phyloP scores from a whole-genome alignment of 2,113 vertebrate species.

The Abramis brama region DNA sequence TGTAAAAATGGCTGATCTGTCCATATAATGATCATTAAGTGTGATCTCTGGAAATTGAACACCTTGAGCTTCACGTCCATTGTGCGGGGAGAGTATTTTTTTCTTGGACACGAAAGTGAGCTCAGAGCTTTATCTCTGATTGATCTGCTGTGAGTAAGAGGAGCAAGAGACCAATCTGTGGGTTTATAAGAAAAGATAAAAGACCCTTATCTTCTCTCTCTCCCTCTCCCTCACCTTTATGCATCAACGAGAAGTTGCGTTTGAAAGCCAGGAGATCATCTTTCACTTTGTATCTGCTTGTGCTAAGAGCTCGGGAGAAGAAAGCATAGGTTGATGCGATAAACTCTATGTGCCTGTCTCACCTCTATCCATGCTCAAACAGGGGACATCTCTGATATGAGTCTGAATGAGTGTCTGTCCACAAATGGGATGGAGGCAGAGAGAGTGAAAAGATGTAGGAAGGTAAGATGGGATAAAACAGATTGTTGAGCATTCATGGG shows the following conservation, averaged over 20 bases:
- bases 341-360: constrained; percentile 12
- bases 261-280: constrained; percentile 8
- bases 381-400: constrained; percentile 19
- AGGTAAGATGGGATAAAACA: constrained; percentile 44
- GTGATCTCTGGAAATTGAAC: constrained; percentile 22
- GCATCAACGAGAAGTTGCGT: not conserved
- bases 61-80: not conserved
- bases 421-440: not conserved
- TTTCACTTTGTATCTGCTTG: constrained; percentile 26
- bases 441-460: constrained; percentile 28
- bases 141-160: constrained; percentile 47
- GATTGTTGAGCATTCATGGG: constrained; percentile 52
- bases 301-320: not conserved
- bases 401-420: constrained; percentile 11
- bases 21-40: constrained; percentile 18
- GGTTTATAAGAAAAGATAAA: constrained; percentile 39
- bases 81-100: not conserved
- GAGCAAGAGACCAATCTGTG: constrained; percentile 23
- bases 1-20: not conserved
- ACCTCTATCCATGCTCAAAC: constrained; percentile 6
- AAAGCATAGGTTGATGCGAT: constrained; percentile 10
- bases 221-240: constrained; percentile 20
- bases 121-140: constrained; percentile 38
- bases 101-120: constrained; percentile 20
- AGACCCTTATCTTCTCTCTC: constrained; percentile 36